Evolutionary conservation across 2,888 invertebrate species (phyloP), one percentile per base, ranked within the genome.

Genomic region (Brachypalpus laphriformis): DNA sequence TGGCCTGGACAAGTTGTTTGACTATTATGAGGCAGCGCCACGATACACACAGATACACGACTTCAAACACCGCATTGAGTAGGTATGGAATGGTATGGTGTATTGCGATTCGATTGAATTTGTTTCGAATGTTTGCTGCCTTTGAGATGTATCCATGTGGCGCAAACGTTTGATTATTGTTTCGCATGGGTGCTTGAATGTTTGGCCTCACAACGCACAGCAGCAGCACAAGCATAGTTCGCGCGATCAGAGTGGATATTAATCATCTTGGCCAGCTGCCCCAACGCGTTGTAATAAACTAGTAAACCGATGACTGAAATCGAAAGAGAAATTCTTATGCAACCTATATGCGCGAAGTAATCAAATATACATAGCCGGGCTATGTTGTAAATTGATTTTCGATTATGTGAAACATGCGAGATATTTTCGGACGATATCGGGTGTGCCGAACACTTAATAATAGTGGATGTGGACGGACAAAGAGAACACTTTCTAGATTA

Each of bases 241-340:
- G 18, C 28, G 47, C 20, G 47, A 63, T 45, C 28, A 16, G 31
- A 28, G 47, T 65, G 31, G 47, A 42, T 65, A 65, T 65, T 47
- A 47, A 49, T 65, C 49, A 47, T 65, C 34, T 47, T 47, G 37
- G 18, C 20, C 25, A 34, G 31, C 40, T 9, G 20, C 22, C 28
- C 47, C 11, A 28, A 22, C 14, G n/a, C n/a, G 65, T 28, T 68
- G 54, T 47, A 71, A 71, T 16, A 45, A 57, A 71, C 31, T 31
- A 49, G 18, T 37, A 42, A 77, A 22, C 9, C 8, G 16, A 31
- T 28, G 45, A 77, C 54, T 68, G 54, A 70, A 77, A 77, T 18
- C 28, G 56, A 78, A 70, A 70, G 63, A 78, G 77, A 70, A 70
- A 78, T 78, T 78, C 77, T 78, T 78, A 78, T 47, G 77, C 54